Evolutionary conservation across 2,113 vertebrate genomes (phyloP).

Genomic region (Cyanistes caeruleus): DNA sequence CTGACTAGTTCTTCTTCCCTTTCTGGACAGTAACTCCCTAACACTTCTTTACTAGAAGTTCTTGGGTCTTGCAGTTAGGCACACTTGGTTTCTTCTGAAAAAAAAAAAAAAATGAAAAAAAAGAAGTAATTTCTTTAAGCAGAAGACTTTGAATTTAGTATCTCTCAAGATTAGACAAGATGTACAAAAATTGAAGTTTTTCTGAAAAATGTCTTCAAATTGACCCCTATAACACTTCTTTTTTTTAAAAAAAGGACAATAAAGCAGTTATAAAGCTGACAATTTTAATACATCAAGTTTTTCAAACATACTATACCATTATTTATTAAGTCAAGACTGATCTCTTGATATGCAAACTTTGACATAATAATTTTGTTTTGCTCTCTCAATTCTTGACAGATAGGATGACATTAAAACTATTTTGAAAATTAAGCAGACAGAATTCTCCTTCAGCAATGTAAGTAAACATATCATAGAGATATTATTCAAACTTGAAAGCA

Average conservation of each 20-base stretch:
- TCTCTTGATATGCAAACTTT: background rate
- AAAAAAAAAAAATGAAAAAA: too few relatives aligned
- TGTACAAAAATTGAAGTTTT: background rate
- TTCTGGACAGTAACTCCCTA: background rate
- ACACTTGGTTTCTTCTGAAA: background rate
- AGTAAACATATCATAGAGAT: background rate
- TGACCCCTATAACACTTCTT: background rate
- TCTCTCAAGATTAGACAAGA: background rate
- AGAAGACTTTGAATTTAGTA: background rate
- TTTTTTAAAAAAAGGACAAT: background rate
- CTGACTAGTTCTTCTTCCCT: background rate
- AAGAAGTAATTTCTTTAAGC: background rate
- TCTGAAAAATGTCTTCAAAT: background rate
- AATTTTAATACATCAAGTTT: background rate
- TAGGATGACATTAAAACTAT: background rate
- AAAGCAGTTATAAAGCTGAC: background rate
- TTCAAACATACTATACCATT: background rate
- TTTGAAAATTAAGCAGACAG: constrained; percentile 20
- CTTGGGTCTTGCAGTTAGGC: background rate
- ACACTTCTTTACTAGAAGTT: background rate
- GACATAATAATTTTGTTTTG: background rate
- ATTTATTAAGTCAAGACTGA: background rate
- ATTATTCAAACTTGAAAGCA: background rate
- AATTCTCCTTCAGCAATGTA: constrained; percentile 22
- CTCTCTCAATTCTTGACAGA: background rate